phyloP scores from a whole-genome alignment of 2,113 vertebrate genomes.

The Microtus oregoni region DNA sequence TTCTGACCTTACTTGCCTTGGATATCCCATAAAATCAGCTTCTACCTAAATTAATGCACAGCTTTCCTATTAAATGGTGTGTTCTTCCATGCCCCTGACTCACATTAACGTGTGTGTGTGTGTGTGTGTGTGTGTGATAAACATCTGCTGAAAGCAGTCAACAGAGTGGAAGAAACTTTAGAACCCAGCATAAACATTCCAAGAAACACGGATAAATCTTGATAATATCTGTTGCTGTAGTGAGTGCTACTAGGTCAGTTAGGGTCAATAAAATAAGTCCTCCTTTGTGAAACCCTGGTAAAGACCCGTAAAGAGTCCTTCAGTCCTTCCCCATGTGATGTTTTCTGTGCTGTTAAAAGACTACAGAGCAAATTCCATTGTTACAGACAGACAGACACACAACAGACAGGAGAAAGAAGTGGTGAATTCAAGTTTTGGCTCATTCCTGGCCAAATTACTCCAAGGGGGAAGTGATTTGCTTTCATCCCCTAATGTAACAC shows the following conservation, averaged over 20 bases:
- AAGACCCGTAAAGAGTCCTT: neutral
- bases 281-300: neutral
- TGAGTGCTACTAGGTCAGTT: neutral
- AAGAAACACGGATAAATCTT: neutral
- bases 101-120: neutral
- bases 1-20: neutral
- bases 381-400: neutral
- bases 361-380: neutral
- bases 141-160: neutral
- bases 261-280: neutral
- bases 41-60: neutral
- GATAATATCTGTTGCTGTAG: neutral
- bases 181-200: no score
- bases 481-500: neutral
- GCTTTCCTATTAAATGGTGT: neutral
- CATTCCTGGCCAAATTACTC: neutral
- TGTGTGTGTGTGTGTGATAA: neutral
- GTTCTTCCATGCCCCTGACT: neutral
- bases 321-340: neutral
- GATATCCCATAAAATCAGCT: neutral
- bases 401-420: neutral
- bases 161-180: neutral
- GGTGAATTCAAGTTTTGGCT: neutral
- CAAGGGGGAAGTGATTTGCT: neutral
- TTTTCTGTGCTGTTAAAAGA: neutral